Evolutionary conservation across 1,140 invertebrate species (phyloP).

Genomic region (Eciton burchellii): DNA sequence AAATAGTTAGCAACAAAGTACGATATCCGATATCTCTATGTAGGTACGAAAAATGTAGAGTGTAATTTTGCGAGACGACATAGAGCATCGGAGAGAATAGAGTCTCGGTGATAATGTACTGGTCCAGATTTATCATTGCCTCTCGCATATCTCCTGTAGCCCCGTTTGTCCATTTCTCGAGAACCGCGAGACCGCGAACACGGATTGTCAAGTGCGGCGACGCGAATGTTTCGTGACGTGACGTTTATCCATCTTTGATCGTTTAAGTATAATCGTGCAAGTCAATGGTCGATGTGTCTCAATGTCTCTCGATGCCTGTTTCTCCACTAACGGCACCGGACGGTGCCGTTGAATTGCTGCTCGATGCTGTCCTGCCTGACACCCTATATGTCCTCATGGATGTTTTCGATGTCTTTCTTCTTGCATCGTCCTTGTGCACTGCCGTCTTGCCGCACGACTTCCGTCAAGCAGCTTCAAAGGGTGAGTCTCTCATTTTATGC

Average conservation of each 20-base stretch:
- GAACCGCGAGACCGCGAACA: background rate
- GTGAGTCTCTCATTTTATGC: constrained; percentile 76
- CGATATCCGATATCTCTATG: constrained; percentile 4
- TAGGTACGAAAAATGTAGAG: constrained; percentile 22
- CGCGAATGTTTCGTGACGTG: constrained; percentile 18
- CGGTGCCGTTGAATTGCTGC: constrained; percentile 78
- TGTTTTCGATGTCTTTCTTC: constrained; percentile 85
- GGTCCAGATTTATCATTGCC: background rate
- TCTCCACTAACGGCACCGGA: constrained; percentile 71
- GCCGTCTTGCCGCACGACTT: constrained; percentile 81
- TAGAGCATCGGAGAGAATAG: constrained; percentile 7
- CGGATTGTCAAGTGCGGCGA: background rate
- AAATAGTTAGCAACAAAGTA: constrained; percentile 27
- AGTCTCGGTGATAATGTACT: background rate
- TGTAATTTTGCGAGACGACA: constrained; percentile 2
- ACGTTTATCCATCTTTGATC: constrained; percentile 53
- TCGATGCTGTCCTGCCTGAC: constrained; percentile 82
- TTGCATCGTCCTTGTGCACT: constrained; percentile 84
- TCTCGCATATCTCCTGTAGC: background rate
- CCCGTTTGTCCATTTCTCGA: background rate
- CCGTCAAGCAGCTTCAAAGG: constrained; percentile 83
- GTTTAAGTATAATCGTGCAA: constrained; percentile 69
- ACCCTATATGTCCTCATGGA: constrained; percentile 82
- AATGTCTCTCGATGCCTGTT: constrained; percentile 78
- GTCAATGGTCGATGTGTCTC: constrained; percentile 78